Evolutionary conservation across 1,140 invertebrate genomes (phyloP), one percentile per base, ranked within the genome.

Genomic region (Drosophila tsacasi): DNA sequence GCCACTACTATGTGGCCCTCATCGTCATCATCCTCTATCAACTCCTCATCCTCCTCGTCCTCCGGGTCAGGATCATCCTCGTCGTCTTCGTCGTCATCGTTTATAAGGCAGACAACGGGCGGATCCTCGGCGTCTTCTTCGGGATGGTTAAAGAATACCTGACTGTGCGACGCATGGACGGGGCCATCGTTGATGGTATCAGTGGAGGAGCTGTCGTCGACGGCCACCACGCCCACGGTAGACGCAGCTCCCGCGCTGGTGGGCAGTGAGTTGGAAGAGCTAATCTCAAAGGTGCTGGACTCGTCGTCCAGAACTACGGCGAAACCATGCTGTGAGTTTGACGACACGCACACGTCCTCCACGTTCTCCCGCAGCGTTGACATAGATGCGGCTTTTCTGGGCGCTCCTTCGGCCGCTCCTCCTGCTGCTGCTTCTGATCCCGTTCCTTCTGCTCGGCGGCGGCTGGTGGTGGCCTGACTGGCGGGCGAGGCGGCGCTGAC

Each of bases 221-320:
- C 91, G 19, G 79, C 83, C 19, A 89, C 91, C 44, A 81, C 89
- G 21, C 65, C 87, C 23, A 72, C 68, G 7, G 64, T 59, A n/a
- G 60, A 72, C 13, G 55, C 59, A 1, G 73, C 79, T 27, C 79
- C 83, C 10, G 85, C 76, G 60, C 78, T 80, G 42, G 61, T 81
- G 21, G 91, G 91, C 72, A 92, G 60, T 62, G 87, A 91, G 52
- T 92, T 92, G 65, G 91, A 92, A 76, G 91, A 92, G 73, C 86
- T 92, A 54, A 92, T 92, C 67, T 92, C 91, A 54, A 79, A 92
- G 37, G 83, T 92, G 37, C 91, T 92, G 46, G 91, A 91, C 74
- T 92, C 91, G 74, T 92, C 91, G 60, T 92, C 91, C 42, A 92
- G 69, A 23, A 92, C 91, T 75, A 91, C 91, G 62, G 86, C 86